Conservation (phyloP, 2,888 invertebrate species). For the Apotomis turbidana region DNA sequence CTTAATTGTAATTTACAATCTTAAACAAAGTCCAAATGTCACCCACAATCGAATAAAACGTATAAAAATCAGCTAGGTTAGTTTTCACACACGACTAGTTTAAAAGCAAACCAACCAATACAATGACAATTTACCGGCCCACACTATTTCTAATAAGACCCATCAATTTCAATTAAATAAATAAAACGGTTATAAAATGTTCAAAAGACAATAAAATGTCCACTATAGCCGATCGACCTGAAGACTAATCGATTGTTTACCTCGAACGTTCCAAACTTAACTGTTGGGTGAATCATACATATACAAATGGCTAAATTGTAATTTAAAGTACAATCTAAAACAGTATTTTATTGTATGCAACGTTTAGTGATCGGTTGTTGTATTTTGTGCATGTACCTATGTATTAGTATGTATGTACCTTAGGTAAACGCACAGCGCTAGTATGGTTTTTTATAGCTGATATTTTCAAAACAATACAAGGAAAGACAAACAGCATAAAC, state of each 20-base stretch:
- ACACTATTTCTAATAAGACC: conserved; percentile 65
- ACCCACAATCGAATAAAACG: background rate
- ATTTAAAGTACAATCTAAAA: conserved; percentile 5
- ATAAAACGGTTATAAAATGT: conserved; percentile 79
- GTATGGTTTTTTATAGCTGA: background rate
- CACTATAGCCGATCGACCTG: conserved; percentile 73
- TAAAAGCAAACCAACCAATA: conserved; percentile 58
- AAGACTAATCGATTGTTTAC: conserved; percentile 79
- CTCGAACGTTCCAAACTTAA: conserved; percentile 73
- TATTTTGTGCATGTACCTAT: no score
- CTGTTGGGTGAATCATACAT: conserved; percentile 75
- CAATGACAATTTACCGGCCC: conserved; percentile 63
- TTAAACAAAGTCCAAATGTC: no score
- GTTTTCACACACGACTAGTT: conserved; percentile 41
- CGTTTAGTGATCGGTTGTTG: background rate
- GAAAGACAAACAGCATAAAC: background rate
- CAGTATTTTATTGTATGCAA: background rate
- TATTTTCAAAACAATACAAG: background rate
- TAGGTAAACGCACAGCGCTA: no score
- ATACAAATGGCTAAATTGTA: background rate
- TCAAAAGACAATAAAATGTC: conserved; percentile 76
- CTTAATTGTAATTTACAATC: background rate
- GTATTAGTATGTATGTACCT: no score
- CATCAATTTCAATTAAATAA: conserved; percentile 79
- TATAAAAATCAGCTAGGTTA: background rate